Conservation (phyloP, 2,797 vertebrate genomes). For the Toxotes lorentzi region DNA sequence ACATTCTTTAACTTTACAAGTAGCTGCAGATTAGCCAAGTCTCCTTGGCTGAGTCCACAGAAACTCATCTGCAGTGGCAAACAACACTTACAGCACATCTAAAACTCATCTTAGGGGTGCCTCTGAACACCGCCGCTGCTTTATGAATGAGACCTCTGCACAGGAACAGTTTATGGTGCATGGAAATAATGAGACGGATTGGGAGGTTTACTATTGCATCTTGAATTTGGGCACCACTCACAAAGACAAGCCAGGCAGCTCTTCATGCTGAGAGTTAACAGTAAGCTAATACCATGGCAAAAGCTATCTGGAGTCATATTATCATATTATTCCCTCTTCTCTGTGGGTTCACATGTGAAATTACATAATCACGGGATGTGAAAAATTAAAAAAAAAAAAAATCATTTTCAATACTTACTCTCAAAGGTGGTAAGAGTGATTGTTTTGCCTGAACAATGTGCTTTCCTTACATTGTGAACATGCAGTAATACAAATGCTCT, state of each 20-base stretch:
- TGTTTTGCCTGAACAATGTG: slow-evolving; percentile 56
- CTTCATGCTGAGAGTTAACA: slow-evolving; percentile 16
- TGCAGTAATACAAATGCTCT: slow-evolving; percentile 25
- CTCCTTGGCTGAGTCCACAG: slow-evolving; percentile 7
- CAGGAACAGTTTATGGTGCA: slow-evolving; percentile 60
- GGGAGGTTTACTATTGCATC: slow-evolving; percentile 58
- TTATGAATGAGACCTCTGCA: slow-evolving; percentile 47
- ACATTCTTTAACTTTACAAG: slow-evolving; percentile 49
- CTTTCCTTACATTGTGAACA: slow-evolving; percentile 56
- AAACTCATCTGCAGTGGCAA: slow-evolving; percentile 37
- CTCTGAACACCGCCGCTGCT: slow-evolving; percentile 46
- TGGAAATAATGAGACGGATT: slow-evolving; percentile 71
- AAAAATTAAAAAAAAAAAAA: background rate
- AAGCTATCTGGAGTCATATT: background rate
- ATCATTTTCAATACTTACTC: slow-evolving; percentile 13
- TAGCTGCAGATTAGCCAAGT: slow-evolving; percentile 42
- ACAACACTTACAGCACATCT: slow-evolving; percentile 33
- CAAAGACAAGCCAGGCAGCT: slow-evolving; percentile 39
- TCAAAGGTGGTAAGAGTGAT: slow-evolving; percentile 29
- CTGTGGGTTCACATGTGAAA: slow-evolving; percentile 46
- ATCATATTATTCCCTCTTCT: slow-evolving; percentile 15
- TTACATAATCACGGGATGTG: slow-evolving; percentile 26
- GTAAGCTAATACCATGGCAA: slow-evolving; percentile 21
- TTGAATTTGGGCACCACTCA: slow-evolving; percentile 40
- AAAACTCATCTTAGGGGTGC: slow-evolving; percentile 39